Base-by-base conservation (phyloP, 1,140 invertebrate species). In the Musca domestica region DNA sequence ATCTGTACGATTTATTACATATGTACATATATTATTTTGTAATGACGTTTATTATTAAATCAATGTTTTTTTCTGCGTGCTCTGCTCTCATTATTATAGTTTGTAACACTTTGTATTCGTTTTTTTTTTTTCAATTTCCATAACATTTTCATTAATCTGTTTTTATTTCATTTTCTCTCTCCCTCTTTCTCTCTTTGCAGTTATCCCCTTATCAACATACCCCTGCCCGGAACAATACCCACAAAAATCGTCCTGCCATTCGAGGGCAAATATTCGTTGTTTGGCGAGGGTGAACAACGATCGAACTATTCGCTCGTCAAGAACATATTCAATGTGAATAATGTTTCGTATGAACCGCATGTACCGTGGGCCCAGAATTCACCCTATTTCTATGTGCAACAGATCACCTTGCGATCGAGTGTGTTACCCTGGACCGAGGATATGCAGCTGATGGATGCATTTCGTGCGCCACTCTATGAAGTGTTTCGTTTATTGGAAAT, bases 401-500 rank as follows among this genome's bases (percentile, higher is more conserved):
- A 95, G 85, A 90, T 94, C 67, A 85, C 89, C 27, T 80, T 91
- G 70, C 83, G 85, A 66, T 76, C 79, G 5, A 80, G 91, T 69
- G 93, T 98, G 20, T 86, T 91, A 66, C 95, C 95, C 69, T 98
- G 95, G 95, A 87, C 86, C 61, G 85, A 87, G 70, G 88, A 92
- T 72, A 82, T 97, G 67, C 88, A 89, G 71, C 82, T 95, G 70
- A 90, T 90, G 76, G 95, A 97, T 87, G 94, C 94, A 54, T 95
- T 95, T 79, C 85, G 93, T 74, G 93, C 90, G 20, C 94, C 95
- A 27, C 83, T 98, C 1, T 89, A 90, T 74, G 91, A 94, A 84
- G 89, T 93, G 30, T 97, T 96, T 83, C 89, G 92, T 81, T 83
- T 97, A 52, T 77, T 95, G 49, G 92, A 96, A 82, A 87, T 90